Conservation (phyloP, 1,140 invertebrate species). For the Eumaeus atala region DNA sequence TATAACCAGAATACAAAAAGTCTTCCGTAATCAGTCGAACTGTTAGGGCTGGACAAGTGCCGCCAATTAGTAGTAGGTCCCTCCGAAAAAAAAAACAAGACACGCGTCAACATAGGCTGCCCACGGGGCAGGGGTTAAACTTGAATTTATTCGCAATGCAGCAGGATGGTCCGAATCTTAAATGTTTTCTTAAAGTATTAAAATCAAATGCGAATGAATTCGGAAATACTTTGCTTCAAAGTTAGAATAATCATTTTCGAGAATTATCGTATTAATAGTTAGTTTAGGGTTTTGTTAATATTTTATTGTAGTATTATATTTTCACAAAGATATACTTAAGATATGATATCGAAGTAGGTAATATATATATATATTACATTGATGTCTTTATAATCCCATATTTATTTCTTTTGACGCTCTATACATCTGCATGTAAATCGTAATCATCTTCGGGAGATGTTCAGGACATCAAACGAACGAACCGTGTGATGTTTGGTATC, state of each 20-base stretch:
- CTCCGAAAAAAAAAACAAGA: no score
- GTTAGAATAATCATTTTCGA: not conserved
- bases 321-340: not conserved
- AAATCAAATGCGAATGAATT: conserved; percentile 8
- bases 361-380: not conserved
- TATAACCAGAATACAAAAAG: no score
- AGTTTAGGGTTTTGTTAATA: not conserved
- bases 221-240: conserved; percentile 1
- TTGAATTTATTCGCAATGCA: conserved; percentile 29
- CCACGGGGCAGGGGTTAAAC: conserved; percentile 21
- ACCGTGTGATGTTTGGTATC: no score
- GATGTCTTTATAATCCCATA: conserved; percentile 2
- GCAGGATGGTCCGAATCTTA: conserved; percentile 31
- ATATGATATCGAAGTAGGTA: not conserved
- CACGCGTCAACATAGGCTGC: conserved; percentile 31
- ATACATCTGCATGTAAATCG: conserved; percentile 16
- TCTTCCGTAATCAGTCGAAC: no score
- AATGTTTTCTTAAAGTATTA: conserved; percentile 31
- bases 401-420: conserved; percentile 18
- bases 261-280: not conserved
- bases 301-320: not conserved
- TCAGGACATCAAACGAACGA: conserved; percentile 10
- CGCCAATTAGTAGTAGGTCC: no score
- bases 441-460: conserved; percentile 23
- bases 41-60: no score